These are phyloP conservation scores for Melanostoma mellinum DNA, from an alignment of 2,888 invertebrate genomes.

Conservation along the genomic window DNA sequence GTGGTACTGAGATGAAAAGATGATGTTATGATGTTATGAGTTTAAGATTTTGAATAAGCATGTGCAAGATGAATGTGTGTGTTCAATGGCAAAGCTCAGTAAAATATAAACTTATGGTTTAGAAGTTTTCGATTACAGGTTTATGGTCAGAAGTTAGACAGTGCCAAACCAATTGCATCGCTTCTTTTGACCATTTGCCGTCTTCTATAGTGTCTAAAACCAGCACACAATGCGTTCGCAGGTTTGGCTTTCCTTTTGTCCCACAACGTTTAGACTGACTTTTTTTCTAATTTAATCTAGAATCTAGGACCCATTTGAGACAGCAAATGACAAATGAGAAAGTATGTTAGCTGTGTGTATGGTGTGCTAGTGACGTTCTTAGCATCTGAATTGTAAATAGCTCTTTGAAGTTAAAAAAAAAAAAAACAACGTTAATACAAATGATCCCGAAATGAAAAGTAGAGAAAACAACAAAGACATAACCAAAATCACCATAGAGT, in stretches of 20 bases:
- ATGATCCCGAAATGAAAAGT: conserved; percentile 28
- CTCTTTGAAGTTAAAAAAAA: conserved; percentile 10
- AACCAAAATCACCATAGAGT: conserved; percentile 39
- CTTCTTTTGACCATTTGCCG: no score
- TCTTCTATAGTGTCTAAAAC: no score
- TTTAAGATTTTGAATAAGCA: not conserved
- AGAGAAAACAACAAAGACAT: conserved; percentile 1
- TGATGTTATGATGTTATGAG: no score
- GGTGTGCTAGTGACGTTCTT: conserved; percentile 46
- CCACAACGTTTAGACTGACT: conserved; percentile 36
- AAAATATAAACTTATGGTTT: no score
- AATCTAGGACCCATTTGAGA: conserved; percentile 25
- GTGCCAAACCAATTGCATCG: no score
- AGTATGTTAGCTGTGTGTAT: conserved; percentile 54
- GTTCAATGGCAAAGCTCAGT: no score
- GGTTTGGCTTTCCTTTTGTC: no score
- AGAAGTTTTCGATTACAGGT: no score
- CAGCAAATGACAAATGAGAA: conserved; percentile 30
- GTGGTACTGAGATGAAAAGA: conserved; percentile 7
- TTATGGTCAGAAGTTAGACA: no score
- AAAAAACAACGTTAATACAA: not conserved
- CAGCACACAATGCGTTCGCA: no score
- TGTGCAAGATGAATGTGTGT: no score
- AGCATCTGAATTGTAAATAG: conserved; percentile 34
- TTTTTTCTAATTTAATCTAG: conserved; percentile 1